Percentiles rank a stretch among this genome's conserved stretches.
phyloP scores from a whole-genome alignment of 2,888 invertebrate species.

The Iphiclides podalirius region DNA sequence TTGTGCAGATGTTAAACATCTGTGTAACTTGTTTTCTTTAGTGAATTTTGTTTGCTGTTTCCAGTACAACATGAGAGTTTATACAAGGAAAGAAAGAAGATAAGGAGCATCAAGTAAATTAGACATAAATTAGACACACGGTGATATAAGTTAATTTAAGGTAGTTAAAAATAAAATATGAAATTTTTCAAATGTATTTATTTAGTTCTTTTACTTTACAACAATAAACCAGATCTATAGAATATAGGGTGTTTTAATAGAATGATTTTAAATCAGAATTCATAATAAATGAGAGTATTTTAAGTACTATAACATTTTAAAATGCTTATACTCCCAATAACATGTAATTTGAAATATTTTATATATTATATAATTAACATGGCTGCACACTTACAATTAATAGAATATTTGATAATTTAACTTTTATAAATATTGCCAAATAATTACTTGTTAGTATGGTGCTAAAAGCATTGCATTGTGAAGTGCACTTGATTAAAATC shows the following conservation, averaged over 20 bases:
- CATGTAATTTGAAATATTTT: constrained; percentile 68
- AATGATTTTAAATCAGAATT: constrained; percentile 27
- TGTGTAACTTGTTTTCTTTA: too few relatives aligned
- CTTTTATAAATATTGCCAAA: background rate
- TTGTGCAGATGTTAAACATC: too few relatives aligned
- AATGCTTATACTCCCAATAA: background rate
- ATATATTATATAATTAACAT: constrained; percentile 56
- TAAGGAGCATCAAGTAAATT: constrained; percentile 82
- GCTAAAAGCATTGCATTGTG: constrained; percentile 1
- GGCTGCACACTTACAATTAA: constrained; percentile 12
- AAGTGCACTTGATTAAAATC: constrained; percentile 2
- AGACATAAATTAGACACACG: background rate
- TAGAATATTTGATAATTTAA: constrained; percentile 4
- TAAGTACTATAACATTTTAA: constrained; percentile 30
- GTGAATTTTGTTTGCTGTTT: too few relatives aligned
- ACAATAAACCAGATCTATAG: constrained; percentile 69
- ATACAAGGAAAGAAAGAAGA: constrained; percentile 85
- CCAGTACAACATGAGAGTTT: constrained; percentile 82
- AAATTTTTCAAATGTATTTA: constrained; percentile 53
- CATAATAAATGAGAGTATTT: constrained; percentile 44
- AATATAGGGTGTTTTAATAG: constrained; percentile 56
- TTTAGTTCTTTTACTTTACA: constrained; percentile 66
- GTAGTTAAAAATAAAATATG: constrained; percentile 44
- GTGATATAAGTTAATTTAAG: background rate
- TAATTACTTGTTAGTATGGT: constrained; percentile 7